These are phyloP conservation scores for Brachyistius frenatus DNA, from an alignment of 2,113 vertebrate species.

Conservation along the genomic window DNA sequence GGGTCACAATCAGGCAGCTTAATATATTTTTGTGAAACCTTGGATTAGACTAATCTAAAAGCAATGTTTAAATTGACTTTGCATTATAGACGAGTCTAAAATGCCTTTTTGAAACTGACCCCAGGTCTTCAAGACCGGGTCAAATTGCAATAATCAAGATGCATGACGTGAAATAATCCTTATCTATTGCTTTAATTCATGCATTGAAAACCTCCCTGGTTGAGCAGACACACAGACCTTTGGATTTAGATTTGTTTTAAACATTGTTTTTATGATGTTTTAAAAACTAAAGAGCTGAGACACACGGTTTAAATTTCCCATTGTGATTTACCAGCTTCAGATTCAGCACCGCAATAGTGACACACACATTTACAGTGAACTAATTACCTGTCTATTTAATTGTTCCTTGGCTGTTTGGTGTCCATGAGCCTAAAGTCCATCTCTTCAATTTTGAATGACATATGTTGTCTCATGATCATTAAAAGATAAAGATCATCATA, in stretches of 20 bases:
- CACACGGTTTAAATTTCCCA: no score
- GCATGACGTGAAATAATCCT: no score
- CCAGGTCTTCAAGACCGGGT: no score
- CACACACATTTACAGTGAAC: not conserved
- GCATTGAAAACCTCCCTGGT: not conserved
- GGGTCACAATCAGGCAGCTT: no score
- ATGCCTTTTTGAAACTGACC: no score
- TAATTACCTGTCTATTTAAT: not conserved
- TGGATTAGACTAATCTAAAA: no score
- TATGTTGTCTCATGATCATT: not conserved
- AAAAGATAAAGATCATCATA: not conserved
- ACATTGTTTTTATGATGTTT: constrained; percentile 36
- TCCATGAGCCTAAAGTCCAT: not conserved
- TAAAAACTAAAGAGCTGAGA: constrained; percentile 4
- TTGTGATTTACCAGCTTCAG: no score
- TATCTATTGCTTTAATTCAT: not conserved
- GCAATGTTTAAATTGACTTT: no score
- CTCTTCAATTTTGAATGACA: not conserved
- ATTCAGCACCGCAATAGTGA: no score
- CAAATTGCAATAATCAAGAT: not conserved
- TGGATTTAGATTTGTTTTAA: constrained; percentile 24
- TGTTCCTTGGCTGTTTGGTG: not conserved
- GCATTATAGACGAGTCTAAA: no score
- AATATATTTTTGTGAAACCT: no score
- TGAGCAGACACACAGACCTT: not conserved